Conservation (phyloP, 1,140 invertebrate species). For the Drosophila grimshawi region DNA sequence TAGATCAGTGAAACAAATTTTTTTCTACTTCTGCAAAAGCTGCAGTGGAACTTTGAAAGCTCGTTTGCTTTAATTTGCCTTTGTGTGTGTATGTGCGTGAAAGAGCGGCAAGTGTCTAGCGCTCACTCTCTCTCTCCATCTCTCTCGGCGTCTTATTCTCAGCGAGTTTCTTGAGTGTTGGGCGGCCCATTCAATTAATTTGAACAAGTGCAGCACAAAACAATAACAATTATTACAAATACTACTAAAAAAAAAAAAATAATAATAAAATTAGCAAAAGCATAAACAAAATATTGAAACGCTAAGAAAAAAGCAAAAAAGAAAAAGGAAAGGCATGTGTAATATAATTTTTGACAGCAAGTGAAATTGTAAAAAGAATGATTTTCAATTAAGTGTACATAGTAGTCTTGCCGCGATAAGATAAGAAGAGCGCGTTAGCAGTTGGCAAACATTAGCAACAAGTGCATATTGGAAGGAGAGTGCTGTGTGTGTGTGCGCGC, state of each 20-base stretch:
- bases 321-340: conserved; percentile 50
- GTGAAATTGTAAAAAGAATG: conserved; percentile 57
- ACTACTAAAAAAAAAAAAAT: conserved; percentile 56
- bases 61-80: conserved; percentile 8
- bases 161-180: conserved; percentile 40
- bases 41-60: conserved; percentile 46
- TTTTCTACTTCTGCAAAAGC: conserved; percentile 44
- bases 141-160: conserved; percentile 11
- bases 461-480: conserved; percentile 32
- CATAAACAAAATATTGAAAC: conserved; percentile 2
- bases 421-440: conserved; percentile 54
- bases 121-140: conserved; percentile 33
- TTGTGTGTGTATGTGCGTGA: conserved; percentile 14
- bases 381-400: conserved; percentile 74
- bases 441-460: conserved; percentile 53
- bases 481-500: not conserved
- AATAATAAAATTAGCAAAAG: conserved; percentile 25
- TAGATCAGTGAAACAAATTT: conserved; percentile 45
- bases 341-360: conserved; percentile 42
- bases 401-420: conserved; percentile 59
- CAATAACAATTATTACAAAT: conserved; percentile 71
- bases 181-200: conserved; percentile 70
- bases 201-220: conserved; percentile 77
- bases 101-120: conserved; percentile 48
- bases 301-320: conserved; percentile 31